phyloP scores from a whole-genome alignment of 2,113 vertebrate genomes.

The Callospermophilus lateralis region DNA sequence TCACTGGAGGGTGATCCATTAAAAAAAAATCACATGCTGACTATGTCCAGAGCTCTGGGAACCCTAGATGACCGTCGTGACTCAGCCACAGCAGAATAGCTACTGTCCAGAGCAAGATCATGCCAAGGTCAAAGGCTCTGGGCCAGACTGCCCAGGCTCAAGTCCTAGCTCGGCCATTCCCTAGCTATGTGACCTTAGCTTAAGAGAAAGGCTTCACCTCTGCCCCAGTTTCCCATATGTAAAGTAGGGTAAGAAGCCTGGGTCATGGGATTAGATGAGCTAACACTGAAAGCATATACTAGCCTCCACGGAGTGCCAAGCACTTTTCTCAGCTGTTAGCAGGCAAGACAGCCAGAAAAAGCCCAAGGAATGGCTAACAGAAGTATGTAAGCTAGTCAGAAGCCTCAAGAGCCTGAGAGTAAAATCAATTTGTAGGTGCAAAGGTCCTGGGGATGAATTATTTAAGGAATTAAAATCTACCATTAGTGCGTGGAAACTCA shows the following conservation, averaged over 20 bases:
- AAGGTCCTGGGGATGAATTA: background rate
- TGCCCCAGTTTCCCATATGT: background rate
- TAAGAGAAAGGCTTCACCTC: background rate
- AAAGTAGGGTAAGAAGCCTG: background rate
- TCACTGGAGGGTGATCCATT: no score
- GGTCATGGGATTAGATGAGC: background rate
- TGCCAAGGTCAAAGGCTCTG: background rate
- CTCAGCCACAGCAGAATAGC: accelerated
- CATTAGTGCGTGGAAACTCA: background rate
- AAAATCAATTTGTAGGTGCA: background rate
- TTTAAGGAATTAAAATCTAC: background rate
- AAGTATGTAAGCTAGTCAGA: background rate
- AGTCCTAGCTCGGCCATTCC: background rate
- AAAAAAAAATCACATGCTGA: background rate
- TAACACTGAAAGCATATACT: background rate
- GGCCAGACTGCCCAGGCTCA: background rate
- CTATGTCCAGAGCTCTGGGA: background rate
- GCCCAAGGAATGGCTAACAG: background rate
- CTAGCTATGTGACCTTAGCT: background rate
- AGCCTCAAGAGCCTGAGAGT: background rate
- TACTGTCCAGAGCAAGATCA: accelerated
- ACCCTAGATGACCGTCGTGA: no score
- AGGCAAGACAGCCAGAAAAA: no score
- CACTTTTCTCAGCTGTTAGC: background rate
- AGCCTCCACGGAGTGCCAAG: background rate